phyloP scores from a whole-genome alignment of 2,113 vertebrate genomes.

The Pedionomus torquatus region DNA sequence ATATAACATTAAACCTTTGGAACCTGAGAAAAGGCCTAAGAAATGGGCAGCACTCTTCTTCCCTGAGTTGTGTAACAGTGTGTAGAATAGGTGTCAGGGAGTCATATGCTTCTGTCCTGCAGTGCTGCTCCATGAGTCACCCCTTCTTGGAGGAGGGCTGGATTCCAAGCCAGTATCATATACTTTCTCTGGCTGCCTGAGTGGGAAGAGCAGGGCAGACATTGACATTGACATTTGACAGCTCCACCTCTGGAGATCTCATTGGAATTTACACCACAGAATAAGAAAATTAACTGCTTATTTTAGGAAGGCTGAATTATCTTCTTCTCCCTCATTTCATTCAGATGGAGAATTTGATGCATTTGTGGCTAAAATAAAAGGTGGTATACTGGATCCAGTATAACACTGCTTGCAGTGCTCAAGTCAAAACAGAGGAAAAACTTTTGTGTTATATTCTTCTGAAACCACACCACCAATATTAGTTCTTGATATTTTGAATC shows the following conservation, averaged over 20 bases:
- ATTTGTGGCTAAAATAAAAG: neutral
- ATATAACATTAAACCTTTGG: neutral
- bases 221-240: neutral
- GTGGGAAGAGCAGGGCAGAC: neutral
- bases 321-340: neutral
- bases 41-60: neutral
- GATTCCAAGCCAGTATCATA: neutral
- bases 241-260: neutral
- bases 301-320: neutral
- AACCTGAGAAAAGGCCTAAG: neutral
- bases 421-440: neutral
- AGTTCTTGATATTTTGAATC: neutral
- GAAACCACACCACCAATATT: neutral
- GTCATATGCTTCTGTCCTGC: neutral
- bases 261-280: neutral
- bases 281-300: neutral
- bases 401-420: neutral
- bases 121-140: accelerated
- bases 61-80: neutral
- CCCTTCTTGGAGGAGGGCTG: neutral
- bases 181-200: neutral
- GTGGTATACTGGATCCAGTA: neutral
- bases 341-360: neutral
- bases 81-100: neutral
- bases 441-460: neutral